Evolutionary conservation across 1,140 invertebrate species (phyloP), one percentile per base, ranked within the genome.

Genomic region (Chymomyza costata): DNA sequence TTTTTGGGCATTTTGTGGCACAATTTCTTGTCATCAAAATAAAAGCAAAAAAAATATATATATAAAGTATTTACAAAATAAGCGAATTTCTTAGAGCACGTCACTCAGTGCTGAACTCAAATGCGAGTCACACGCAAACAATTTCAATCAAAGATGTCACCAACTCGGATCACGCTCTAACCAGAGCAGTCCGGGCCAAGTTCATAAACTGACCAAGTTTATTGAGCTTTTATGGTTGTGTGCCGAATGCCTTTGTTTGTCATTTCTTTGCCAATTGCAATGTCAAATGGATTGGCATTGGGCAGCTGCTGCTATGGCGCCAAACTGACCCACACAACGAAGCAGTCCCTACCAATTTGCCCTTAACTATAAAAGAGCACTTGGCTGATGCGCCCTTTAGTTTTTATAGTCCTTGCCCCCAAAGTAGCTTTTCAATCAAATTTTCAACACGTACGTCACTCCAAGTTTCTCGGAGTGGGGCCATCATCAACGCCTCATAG

Each of bases 131-230:
- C n/a, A n/a, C n/a, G n/a, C n/a, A n/a, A n/a, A n/a, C n/a, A n/a
- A n/a, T n/a, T n/a, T n/a, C n/a, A n/a, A n/a, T 13, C 28, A 47
- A 59, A 47, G 49, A 54, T 63, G 38, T 53, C 50, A 41, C 48
- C 59, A 14, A 7, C 41, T 14, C 15, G 10, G 14, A 31, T 8
- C 25, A n/a, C 14, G 8, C 41, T 30, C 16, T 50, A 63, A 62
- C 63, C 59, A 63, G 55, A 48, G 50, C 59, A n/a, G n/a, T n/a
- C n/a, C n/a, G n/a, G n/a, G n/a, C 60, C 48, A 60, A 43, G 60
- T 63, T 50, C 50, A 69, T 69, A 65, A 74, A 62, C 56, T 62
- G 65, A 54, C 49, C 15, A 37, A 52, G 25, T 70, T 74, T 74
- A 71, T 78, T 70, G 62, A 63, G 52, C 35, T 65, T 76, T 69